Conservation (phyloP, 23 tunicate species). For the Styela clava region DNA sequence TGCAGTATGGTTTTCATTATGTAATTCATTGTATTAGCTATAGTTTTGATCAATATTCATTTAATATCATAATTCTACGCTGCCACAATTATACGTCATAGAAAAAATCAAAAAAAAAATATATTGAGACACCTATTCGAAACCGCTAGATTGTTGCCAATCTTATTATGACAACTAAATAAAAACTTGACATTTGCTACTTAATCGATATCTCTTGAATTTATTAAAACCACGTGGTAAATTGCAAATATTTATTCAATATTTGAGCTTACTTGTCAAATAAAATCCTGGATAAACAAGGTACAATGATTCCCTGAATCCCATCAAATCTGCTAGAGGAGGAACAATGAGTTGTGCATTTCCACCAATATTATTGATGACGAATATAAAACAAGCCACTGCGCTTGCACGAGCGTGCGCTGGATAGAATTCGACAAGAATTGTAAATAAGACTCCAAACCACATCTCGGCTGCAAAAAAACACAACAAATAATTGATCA, state of each 20-base stretch:
- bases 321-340: slow-evolving; percentile 22
- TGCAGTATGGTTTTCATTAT: no score
- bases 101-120: no score
- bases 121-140: background rate
- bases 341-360: slow-evolving; percentile 53
- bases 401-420: slow-evolving; percentile 48
- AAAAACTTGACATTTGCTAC: background rate
- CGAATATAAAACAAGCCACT: slow-evolving; percentile 70
- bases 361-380: slow-evolving; percentile 67
- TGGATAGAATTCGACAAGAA: slow-evolving; percentile 72
- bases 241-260: background rate
- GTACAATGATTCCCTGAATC: slow-evolving; percentile 37
- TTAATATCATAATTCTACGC: no score
- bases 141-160: background rate
- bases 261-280: slow-evolving; percentile 37
- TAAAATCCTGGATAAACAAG: slow-evolving; percentile 59
- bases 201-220: no score
- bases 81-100: no score
- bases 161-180: background rate
- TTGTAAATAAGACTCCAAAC: slow-evolving; percentile 83
- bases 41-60: background rate
- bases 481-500: background rate
- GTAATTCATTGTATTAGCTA: no score
- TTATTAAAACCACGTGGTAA: background rate
- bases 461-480: slow-evolving; percentile 85